Evolutionary conservation across 2,113 vertebrate genomes (phyloP), one percentile per base, ranked within the genome.

Genomic region (Tor tambroides): DNA sequence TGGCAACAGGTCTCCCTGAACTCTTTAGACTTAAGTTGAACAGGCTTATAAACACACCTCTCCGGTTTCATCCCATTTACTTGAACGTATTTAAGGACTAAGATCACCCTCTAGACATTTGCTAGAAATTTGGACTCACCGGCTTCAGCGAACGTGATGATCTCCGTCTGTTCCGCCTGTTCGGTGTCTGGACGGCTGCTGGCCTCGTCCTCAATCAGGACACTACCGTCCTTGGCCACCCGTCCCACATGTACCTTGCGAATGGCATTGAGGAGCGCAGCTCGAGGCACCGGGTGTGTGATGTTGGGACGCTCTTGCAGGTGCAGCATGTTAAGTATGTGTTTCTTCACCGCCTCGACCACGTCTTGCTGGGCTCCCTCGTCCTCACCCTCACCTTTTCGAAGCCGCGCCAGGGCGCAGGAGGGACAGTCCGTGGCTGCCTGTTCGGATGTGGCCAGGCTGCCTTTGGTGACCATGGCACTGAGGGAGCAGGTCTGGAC

Each of bases 291-390:
- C 1, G 97, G 95, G 92, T 97, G 96, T 3, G 96, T 98, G 92
- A 99, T 96, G 90, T 99, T 98, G 88, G 98, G 98, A 92, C 97
- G 96, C 89, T 96, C 92, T 89, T 95, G 97, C 94, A 99, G 95
- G 92, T 99, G 97, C 95, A 99, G 93, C 98, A 98, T 98, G 94
- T 96, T 98, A 83, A 99, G 92, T 84, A 99, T 99, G 95, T 99
- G 98, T 85, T 94, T 96, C 92, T 99, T 99, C 84, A 99, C 97
- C 14, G 97, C 97, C 92, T 99, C 97, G 92, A 99, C 97, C 96
- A 99, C 97, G 92, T 99, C 97, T 38, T 77, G 91, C 41, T 77
- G 89, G 89, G 94, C 0, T 78, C 77, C 91, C 96, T 94, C 92
- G 92, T 93, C 96, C 56, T 94, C 95, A 88, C 95, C 90, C 21